A percentile compares a stretch with the other conserved stretches of the same genome.
phyloP scores from a whole-genome alignment of 64 coral and sea anemone genomes.

The Pachyseris speciosa region DNA sequence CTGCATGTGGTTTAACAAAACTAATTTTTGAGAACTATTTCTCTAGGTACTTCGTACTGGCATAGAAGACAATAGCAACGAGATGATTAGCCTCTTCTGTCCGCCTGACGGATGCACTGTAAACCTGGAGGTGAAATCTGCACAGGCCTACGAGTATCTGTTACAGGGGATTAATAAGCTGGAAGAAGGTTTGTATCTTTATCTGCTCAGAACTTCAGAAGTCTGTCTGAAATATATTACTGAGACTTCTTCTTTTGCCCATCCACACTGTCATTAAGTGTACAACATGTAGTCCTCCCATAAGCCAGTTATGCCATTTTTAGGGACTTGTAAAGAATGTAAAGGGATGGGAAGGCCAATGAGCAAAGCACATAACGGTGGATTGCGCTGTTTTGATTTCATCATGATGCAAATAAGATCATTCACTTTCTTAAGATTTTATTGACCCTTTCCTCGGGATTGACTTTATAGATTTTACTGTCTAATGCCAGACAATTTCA shows the following conservation, averaged over 20 bases:
- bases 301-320: no score
- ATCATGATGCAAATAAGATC: no score
- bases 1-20: not conserved
- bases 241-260: not conserved
- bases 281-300: no score
- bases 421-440: no score
- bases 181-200: not conserved
- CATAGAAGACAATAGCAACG: not conserved
- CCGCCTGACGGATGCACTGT: not conserved
- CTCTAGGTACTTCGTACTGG: not conserved
- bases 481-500: no score
- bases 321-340: no score
- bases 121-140: not conserved
- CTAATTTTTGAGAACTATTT: not conserved
- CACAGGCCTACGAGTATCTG: not conserved
- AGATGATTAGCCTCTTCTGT: not conserved
- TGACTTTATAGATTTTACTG: no score
- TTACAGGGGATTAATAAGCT: not conserved
- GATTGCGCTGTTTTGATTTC: no score
- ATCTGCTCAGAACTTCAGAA: not conserved
- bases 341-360: no score
- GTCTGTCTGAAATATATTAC: not conserved
- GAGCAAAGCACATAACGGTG: no score
- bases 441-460: no score
- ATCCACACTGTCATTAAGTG: no score